Percentiles rank a stretch among this genome's conserved stretches.
Conservation (phyloP, 2,888 invertebrate species). For the Hirtodrosophila duncani region DNA sequence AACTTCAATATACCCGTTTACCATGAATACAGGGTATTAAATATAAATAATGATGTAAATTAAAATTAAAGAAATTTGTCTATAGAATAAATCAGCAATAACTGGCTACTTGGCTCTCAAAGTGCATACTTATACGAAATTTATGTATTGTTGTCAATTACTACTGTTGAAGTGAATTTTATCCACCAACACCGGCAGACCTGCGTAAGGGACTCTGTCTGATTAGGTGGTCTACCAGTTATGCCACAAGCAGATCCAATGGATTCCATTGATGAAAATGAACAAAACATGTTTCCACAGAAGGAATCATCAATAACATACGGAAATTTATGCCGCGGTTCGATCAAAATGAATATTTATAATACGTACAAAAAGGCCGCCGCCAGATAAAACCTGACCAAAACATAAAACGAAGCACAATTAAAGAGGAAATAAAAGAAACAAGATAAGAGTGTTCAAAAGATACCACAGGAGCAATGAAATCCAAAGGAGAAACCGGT, state of each 20-base stretch:
- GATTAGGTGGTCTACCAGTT: background rate
- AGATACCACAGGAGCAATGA: conserved; percentile 34
- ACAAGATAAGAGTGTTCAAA: conserved; percentile 40
- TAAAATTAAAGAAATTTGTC: too few relatives aligned
- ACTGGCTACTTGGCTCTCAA: too few relatives aligned
- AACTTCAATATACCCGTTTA: too few relatives aligned
- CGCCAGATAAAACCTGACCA: conserved; percentile 20
- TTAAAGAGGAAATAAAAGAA: conserved; percentile 32
- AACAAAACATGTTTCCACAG: conserved; percentile 70
- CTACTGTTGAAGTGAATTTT: too few relatives aligned
- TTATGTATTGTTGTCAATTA: too few relatives aligned
- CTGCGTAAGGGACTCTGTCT: too few relatives aligned
- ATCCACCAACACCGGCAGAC: too few relatives aligned
- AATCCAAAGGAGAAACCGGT: conserved; percentile 33
- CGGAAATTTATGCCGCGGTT: conserved; percentile 66
- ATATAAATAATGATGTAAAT: too few relatives aligned
- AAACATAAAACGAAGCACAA: conserved; percentile 36
- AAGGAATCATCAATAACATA: conserved; percentile 74
- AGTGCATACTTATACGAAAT: too few relatives aligned
- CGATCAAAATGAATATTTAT: conserved; percentile 74
- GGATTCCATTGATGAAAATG: conserved; percentile 45
- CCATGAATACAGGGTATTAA: too few relatives aligned
- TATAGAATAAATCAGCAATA: too few relatives aligned
- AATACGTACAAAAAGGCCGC: conserved; percentile 47
- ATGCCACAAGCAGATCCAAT: conserved; percentile 21